A percentile compares a stretch with the other conserved stretches of the same genome.
These are phyloP conservation scores for Lasius platythorax DNA, from an alignment of 2,888 invertebrate genomes.

Conservation along the genomic window DNA sequence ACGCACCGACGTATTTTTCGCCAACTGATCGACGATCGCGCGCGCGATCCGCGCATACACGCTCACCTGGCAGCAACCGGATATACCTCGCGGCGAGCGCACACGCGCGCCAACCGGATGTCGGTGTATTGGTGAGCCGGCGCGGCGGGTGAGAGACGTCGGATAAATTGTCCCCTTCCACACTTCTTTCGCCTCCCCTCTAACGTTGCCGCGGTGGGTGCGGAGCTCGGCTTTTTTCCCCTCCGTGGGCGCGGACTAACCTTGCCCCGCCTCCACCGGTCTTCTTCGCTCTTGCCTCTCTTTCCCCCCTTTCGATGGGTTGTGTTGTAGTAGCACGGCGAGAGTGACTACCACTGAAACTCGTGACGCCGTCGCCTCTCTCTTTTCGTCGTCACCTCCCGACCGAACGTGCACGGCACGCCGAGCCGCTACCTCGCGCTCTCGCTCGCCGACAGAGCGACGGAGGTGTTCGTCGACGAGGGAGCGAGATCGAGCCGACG, in stretches of 20 bases:
- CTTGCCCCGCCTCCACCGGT: slow-evolving; percentile 86
- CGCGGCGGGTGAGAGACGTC: slow-evolving; percentile 55
- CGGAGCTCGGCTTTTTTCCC: slow-evolving; percentile 86
- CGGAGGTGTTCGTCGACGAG: slow-evolving; percentile 72
- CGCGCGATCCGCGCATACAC: slow-evolving; percentile 31
- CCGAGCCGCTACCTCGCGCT: slow-evolving; percentile 81
- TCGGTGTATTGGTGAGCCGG: neutral
- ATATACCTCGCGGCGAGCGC: slow-evolving; percentile 64
- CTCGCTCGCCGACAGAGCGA: slow-evolving; percentile 77
- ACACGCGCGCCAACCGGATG: slow-evolving; percentile 14
- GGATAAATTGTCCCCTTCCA: slow-evolving; percentile 80
- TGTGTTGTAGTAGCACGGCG: slow-evolving; percentile 74
- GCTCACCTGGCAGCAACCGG: slow-evolving; percentile 49
- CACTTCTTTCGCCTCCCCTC: slow-evolving; percentile 81
- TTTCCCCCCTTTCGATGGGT: slow-evolving; percentile 64
- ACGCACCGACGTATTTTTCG: slow-evolving; percentile 71
- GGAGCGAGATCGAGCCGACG: slow-evolving; percentile 51
- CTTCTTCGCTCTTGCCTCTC: slow-evolving; percentile 67
- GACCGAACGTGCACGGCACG: slow-evolving; percentile 69
- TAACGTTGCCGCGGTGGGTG: slow-evolving; percentile 71
- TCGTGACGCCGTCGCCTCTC: slow-evolving; percentile 79
- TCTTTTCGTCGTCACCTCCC: slow-evolving; percentile 70
- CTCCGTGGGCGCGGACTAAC: slow-evolving; percentile 86
- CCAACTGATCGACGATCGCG: slow-evolving; percentile 60
- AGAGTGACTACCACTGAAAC: slow-evolving; percentile 66